These are phyloP conservation scores for Drosophila kuntzei DNA, from an alignment of 2,888 invertebrate genomes.

Conservation along the genomic window DNA sequence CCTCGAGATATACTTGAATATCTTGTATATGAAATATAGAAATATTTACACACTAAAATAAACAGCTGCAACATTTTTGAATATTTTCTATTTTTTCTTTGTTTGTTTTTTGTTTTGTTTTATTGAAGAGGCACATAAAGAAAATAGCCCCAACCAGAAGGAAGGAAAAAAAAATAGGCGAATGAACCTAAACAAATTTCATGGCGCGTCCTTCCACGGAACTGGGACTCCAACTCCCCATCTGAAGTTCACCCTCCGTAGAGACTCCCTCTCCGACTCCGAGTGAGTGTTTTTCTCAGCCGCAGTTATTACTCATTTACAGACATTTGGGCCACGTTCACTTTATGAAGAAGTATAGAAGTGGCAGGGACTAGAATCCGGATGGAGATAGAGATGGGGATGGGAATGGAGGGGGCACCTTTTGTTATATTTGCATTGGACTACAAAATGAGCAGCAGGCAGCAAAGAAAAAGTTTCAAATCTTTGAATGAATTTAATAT, in stretches of 20 bases:
- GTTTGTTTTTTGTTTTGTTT: constrained; percentile 13
- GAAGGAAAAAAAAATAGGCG: constrained; percentile 19
- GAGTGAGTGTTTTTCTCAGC: constrained; percentile 43
- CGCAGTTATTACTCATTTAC: constrained; percentile 75
- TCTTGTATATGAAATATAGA: constrained; percentile 2
- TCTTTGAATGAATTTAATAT: constrained; percentile 72
- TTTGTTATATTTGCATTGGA: constrained; percentile 70
- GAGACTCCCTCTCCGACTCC: not conserved
- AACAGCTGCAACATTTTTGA: constrained; percentile 28
- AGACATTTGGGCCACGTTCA: constrained; percentile 55
- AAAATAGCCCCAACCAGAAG: constrained; percentile 7
- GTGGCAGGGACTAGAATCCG: not conserved
- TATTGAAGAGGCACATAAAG: constrained; percentile 5
- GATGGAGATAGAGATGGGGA: not conserved
- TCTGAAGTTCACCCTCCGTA: constrained; percentile 7
- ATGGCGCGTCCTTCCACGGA: constrained; percentile 39
- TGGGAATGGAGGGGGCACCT: constrained; percentile 13
- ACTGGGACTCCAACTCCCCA: constrained; percentile 18
- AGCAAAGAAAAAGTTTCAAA: constrained; percentile 60
- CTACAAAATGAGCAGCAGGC: constrained; percentile 59
- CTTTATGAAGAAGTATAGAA: constrained; percentile 15
- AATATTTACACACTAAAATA: constrained; percentile 29
- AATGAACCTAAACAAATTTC: constrained; percentile 66
- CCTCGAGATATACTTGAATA: not conserved
- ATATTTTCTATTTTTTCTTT: constrained; percentile 9